Conservation (phyloP, 2,797 vertebrate genomes). For the Alca torda region DNA sequence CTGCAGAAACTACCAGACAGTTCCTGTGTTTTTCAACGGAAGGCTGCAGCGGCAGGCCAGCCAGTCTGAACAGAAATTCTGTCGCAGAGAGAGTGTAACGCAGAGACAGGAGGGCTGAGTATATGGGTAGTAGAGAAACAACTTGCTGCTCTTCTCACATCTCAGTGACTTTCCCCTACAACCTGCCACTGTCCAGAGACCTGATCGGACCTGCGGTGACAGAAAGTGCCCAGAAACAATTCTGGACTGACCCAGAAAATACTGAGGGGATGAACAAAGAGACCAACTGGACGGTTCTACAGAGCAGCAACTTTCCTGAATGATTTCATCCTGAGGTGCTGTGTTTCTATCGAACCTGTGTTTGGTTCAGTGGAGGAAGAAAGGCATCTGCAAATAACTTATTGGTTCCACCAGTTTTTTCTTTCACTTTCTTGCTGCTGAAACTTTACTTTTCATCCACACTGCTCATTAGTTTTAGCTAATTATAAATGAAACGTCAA, state of each 20-base stretch:
- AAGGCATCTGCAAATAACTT: not conserved
- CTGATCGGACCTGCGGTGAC: not conserved
- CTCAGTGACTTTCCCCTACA: not conserved
- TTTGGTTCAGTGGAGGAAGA: not conserved
- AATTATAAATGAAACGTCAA: not conserved
- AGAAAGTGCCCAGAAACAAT: not conserved
- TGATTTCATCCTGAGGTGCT: not conserved
- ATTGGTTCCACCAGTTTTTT: not conserved
- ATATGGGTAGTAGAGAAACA: not conserved
- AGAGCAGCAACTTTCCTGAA: not conserved
- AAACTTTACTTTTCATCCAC: not conserved
- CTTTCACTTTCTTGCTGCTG: not conserved
- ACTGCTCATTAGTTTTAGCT: not conserved
- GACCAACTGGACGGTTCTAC: not conserved
- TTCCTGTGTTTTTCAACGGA: not conserved
- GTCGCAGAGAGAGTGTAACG: not conserved
- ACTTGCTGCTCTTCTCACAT: not conserved
- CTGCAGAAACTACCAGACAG: not conserved
- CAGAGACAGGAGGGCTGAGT: not conserved
- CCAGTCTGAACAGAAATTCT: not conserved
- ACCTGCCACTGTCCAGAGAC: not conserved
- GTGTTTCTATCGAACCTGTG: not conserved
- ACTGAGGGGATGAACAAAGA: not conserved
- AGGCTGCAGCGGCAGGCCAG: not conserved
- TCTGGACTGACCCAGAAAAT: not conserved